Evolutionary conservation across 2,797 vertebrate species (phyloP).

Genomic region (Cyprinella venusta): DNA sequence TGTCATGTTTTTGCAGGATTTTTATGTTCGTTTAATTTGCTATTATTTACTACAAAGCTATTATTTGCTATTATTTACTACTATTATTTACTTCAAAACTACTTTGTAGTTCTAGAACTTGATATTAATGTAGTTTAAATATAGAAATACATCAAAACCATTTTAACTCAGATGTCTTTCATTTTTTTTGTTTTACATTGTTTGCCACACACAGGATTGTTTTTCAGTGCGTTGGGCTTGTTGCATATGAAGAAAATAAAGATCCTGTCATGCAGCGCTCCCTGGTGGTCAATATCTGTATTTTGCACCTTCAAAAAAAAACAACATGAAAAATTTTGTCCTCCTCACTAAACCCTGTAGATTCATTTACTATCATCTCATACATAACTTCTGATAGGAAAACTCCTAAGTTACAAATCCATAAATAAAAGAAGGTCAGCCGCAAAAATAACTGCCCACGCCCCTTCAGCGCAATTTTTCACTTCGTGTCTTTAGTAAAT

Average conservation of each 20-base stretch:
- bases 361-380: too few relatives aligned
- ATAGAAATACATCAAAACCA: constrained; percentile 34
- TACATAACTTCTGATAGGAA: too few relatives aligned
- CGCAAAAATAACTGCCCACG: too few relatives aligned
- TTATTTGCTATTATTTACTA: neutral
- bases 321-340: neutral
- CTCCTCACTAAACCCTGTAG: neutral
- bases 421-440: too few relatives aligned
- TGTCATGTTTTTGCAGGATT: neutral
- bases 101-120: too few relatives aligned
- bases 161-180: neutral
- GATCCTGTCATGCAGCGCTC: constrained; percentile 15
- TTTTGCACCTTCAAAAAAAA: neutral
- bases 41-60: neutral
- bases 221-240: neutral
- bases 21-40: neutral
- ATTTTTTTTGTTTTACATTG: constrained; percentile 8
- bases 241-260: constrained; percentile 23
- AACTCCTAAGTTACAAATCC: too few relatives aligned
- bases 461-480: too few relatives aligned
- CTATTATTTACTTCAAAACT: too few relatives aligned
- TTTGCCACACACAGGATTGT: neutral
- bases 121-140: constrained; percentile 37
- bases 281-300: constrained; percentile 13
- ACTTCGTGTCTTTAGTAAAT: too few relatives aligned